Evolutionary conservation across 1,140 invertebrate species (phyloP).

Genomic region (Danaus plexippus): DNA sequence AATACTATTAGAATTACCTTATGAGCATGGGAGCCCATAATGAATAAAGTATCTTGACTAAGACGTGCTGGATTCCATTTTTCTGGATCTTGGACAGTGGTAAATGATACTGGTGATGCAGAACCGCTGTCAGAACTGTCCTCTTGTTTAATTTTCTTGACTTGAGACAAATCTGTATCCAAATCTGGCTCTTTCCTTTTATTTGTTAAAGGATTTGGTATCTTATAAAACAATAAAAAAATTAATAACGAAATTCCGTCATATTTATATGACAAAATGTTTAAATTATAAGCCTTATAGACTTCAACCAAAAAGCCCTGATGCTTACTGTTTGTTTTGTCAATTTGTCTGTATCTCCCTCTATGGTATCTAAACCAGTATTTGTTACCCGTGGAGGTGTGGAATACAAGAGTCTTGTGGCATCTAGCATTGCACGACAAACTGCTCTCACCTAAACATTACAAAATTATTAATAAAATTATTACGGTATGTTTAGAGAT

Average conservation of each 20-base stretch:
- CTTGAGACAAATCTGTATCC: slow-evolving; percentile 71
- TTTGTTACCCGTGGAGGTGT: slow-evolving; percentile 54
- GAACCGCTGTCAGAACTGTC: slow-evolving; percentile 39
- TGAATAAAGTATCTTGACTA: slow-evolving; percentile 79
- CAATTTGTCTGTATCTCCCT: slow-evolving; percentile 66
- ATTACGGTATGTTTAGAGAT: too few relatives aligned
- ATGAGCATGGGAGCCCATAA: slow-evolving; percentile 84
- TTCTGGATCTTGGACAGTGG: slow-evolving; percentile 54
- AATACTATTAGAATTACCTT: slow-evolving; percentile 69
- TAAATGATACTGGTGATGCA: slow-evolving; percentile 44
- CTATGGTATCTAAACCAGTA: slow-evolving; percentile 70
- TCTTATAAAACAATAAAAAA: slow-evolving; percentile 20
- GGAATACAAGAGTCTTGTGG: slow-evolving; percentile 81
- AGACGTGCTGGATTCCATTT: slow-evolving; percentile 85
- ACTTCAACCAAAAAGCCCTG: too few relatives aligned
- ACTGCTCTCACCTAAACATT: slow-evolving; percentile 71
- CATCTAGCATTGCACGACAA: slow-evolving; percentile 84
- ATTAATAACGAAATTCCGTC: slow-evolving; percentile 5
- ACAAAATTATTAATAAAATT: background rate
- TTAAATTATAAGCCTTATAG: background rate
- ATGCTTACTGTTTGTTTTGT: slow-evolving; percentile 39
- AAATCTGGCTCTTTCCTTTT: slow-evolving; percentile 77
- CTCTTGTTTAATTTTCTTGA: slow-evolving; percentile 67
- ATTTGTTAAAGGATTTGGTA: slow-evolving; percentile 70
- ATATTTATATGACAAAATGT: slow-evolving; percentile 11